These are phyloP conservation scores for Argya squamiceps DNA, from an alignment of 2,797 vertebrate species.

Conservation along the genomic window DNA sequence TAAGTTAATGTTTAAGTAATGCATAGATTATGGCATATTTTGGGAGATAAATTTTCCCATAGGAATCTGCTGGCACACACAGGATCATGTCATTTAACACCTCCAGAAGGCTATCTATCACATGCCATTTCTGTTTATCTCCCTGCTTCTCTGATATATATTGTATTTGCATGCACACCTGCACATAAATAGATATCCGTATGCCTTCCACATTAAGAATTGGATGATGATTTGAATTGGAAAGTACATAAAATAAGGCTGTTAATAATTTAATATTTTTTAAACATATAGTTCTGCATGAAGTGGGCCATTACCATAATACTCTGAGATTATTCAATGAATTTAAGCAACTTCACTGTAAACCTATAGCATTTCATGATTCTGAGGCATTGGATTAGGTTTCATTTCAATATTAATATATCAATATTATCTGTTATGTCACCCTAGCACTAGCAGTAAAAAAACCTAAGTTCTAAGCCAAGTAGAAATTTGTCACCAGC, in stretches of 20 bases:
- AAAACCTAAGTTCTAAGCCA: background rate
- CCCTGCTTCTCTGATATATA: background rate
- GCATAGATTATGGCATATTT: background rate
- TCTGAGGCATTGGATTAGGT: background rate
- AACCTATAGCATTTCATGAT: background rate
- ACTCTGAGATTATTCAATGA: background rate
- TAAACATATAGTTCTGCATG: background rate
- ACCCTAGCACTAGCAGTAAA: background rate
- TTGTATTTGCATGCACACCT: slow-evolving; percentile 28
- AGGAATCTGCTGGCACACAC: background rate
- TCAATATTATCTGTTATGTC: background rate
- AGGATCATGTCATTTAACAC: background rate
- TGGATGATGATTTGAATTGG: background rate
- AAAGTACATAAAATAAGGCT: background rate
- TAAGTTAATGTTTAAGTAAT: background rate
- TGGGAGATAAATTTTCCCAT: background rate
- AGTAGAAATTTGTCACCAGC: background rate
- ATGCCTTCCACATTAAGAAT: background rate
- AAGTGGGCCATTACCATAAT: background rate
- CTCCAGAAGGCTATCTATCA: background rate
- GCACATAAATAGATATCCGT: slow-evolving; percentile 59
- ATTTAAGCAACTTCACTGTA: background rate
- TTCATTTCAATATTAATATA: background rate
- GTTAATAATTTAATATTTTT: background rate
- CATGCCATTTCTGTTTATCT: background rate